These are phyloP conservation scores for Euura saliciscinereae DNA, from an alignment of 1,140 invertebrate species.

Conservation along the genomic window DNA sequence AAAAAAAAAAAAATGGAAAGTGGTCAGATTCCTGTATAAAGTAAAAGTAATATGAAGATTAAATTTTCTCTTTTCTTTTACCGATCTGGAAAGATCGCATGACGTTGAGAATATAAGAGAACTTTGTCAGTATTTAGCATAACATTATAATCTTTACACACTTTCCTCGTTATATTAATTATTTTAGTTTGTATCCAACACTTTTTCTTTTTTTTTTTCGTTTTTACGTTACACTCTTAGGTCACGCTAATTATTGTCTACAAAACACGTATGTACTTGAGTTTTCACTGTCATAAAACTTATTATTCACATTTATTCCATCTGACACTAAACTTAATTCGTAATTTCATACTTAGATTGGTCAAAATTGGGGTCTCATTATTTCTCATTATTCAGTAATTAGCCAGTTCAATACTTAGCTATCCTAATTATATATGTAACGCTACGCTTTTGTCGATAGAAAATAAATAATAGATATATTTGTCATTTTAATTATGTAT, in stretches of 20 bases:
- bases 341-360: background rate
- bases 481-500: background rate
- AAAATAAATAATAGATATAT: background rate
- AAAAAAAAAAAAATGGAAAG: too few species aligned
- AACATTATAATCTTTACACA: too few species aligned
- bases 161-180: too few species aligned
- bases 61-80: too few species aligned
- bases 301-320: background rate
- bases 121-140: too few species aligned
- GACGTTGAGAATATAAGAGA: too few species aligned
- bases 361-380: background rate
- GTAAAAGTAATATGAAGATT: too few species aligned
- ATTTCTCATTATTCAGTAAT: background rate
- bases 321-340: background rate
- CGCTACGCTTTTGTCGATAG: background rate
- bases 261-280: background rate
- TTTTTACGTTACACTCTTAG: background rate
- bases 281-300: background rate
- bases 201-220: background rate
- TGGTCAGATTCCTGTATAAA: too few species aligned
- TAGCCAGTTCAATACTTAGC: background rate
- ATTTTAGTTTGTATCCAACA: background rate
- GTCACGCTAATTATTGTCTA: background rate
- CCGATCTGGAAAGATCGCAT: too few species aligned
- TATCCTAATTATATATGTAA: conserved; percentile 1